Evolutionary conservation across 1,140 invertebrate species (phyloP), one percentile per base, ranked within the genome.

Genomic region (Prorops nasuta): DNA sequence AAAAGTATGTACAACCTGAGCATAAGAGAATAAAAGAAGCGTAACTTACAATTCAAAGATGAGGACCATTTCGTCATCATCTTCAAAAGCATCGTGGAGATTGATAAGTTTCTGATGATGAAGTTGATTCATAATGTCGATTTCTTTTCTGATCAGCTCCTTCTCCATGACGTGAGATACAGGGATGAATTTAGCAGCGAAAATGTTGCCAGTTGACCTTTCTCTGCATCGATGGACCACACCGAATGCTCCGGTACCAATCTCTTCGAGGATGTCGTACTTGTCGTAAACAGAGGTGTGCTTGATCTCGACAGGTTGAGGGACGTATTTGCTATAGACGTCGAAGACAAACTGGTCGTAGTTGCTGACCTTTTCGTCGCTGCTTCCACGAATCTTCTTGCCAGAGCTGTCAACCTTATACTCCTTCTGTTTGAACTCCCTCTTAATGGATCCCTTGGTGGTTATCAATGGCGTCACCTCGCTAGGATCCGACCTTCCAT

Each of bases 111-210:
- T 98, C 35, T 89, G 89, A 81, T 99, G 97, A 77, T 98, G 94
- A 1, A 99, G 77, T 64, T 98, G 93, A 74, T 98, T 98, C 96
- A 99, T 99, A 38, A 98, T 95, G 67, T 98, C 94, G 55, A 99
- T 98, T 80, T 99, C 98, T 65, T 98, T 95, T 54, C 92, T 87
- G 44, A 99, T 98, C 0, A 98, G 81, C 66, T 96, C 91, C 69
- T 98, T 99, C 75, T 99, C 97, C 83, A 94, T 89, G 12, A 91
- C 86, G 66, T 95, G 92, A 0, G 93, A 88, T 12, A 96, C 94
- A 3, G 95, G 95, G 63, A 99, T 98, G 74, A 99, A 99, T 79
- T 99, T 99, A 32, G 96, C 98, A 0, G 98, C 97, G 76, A 98
- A 99, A 38, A 94, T 94, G 67, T 96, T 94, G 12, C 96, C 96